Conservation (phyloP, 2,888 invertebrate species). For the Ichneumoninae sp. region DNA sequence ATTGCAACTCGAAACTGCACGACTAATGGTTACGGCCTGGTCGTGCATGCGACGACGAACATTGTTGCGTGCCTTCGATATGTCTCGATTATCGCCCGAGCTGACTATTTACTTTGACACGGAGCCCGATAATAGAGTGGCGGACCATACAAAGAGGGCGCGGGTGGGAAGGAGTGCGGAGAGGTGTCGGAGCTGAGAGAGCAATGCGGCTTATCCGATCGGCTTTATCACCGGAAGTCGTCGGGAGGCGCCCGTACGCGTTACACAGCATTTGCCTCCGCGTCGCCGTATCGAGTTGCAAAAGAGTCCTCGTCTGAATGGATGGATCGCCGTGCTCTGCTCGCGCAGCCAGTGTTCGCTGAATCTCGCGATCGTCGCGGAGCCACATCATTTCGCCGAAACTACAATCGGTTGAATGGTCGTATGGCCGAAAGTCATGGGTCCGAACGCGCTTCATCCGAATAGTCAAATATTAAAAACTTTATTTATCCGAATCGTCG, state of each 20-base stretch:
- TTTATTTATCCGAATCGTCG: too few species aligned
- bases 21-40: background rate
- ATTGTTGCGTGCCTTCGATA: constrained; percentile 51
- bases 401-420: too few species aligned
- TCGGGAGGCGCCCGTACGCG: constrained; percentile 56
- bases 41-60: constrained; percentile 29
- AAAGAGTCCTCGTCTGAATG: constrained; percentile 53
- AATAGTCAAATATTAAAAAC: too few species aligned
- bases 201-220: constrained; percentile 66
- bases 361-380: constrained; percentile 35
- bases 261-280: constrained; percentile 42
- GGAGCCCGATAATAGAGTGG: constrained; percentile 54
- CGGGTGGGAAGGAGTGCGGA: constrained; percentile 2
- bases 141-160: constrained; percentile 14
- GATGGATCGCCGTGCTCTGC: constrained; percentile 36
- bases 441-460: too few species aligned
- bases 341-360: constrained; percentile 22
- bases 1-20: constrained; percentile 37
- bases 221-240: constrained; percentile 70
- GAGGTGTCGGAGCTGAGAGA: constrained; percentile 51
- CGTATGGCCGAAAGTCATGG: too few species aligned
- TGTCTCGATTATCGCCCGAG: constrained; percentile 58
- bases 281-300: constrained; percentile 64
- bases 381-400: background rate
- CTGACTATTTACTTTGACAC: constrained; percentile 55